phyloP scores from a whole-genome alignment of 2,113 vertebrate genomes.

The Danionella cerebrum region DNA sequence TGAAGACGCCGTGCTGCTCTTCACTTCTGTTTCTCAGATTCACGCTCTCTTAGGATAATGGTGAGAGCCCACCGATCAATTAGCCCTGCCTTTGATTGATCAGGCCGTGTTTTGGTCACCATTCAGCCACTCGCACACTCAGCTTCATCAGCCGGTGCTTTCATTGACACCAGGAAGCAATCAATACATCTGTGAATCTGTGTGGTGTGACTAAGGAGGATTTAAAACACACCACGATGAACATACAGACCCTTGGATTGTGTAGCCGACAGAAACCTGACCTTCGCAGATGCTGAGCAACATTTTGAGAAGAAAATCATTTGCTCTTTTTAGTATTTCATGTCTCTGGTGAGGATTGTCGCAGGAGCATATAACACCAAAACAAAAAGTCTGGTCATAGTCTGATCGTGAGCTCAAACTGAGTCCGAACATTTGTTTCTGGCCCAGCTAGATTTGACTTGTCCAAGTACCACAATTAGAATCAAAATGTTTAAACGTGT shows the following conservation, averaged over 20 bases:
- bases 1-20: not conserved
- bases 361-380: no score
- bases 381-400: no score
- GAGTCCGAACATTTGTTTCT: no score
- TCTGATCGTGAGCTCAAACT: no score
- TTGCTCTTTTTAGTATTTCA: no score
- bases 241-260: not conserved
- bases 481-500: no score
- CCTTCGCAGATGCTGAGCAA: no score
- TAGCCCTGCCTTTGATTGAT: constrained; percentile 39
- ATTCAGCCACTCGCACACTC: constrained; percentile 3
- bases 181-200: constrained; percentile 23
- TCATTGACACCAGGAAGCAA: constrained; percentile 25
- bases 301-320: no score
- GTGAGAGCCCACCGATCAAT: constrained; percentile 29
- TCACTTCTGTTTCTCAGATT: constrained; percentile 9
- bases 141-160: constrained; percentile 8
- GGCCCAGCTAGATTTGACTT: no score
- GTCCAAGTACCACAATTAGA: no score
- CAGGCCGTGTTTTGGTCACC: constrained; percentile 9
- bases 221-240: not conserved
- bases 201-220: constrained; percentile 12
- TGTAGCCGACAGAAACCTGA: no score
- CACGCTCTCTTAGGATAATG: not conserved
- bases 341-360: no score